These are phyloP conservation scores for Strigops habroptila DNA, from an alignment of 2,113 vertebrate species.

Conservation along the genomic window DNA sequence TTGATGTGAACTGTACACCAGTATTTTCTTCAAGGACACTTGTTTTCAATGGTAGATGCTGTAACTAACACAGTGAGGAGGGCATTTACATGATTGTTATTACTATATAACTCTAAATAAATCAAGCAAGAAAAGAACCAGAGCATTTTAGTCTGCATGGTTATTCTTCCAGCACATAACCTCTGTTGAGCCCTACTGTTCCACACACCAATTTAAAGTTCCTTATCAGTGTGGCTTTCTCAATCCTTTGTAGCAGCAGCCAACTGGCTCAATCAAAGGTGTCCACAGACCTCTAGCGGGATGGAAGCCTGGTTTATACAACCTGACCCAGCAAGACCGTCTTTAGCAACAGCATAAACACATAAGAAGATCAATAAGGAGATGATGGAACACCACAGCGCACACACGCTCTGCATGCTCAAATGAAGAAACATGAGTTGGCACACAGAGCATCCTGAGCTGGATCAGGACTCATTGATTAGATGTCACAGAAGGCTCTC, in stretches of 20 bases:
- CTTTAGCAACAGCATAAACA: background rate
- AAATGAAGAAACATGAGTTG: background rate
- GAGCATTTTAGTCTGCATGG: background rate
- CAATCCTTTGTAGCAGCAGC: background rate
- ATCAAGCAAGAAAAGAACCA: background rate
- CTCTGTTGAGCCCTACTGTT: accelerated
- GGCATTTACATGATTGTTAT: background rate
- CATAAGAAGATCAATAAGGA: background rate
- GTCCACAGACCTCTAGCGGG: background rate
- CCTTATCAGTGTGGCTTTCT: background rate
- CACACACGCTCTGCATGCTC: background rate
- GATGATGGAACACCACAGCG: background rate
- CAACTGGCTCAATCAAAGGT: background rate
- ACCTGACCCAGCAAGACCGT: background rate
- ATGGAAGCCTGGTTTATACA: background rate
- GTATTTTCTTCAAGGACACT: background rate
- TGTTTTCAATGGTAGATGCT: background rate
- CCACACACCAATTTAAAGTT: background rate
- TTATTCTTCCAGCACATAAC: background rate
- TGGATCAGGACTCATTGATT: background rate
- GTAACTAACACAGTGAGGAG: background rate
- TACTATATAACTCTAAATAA: background rate
- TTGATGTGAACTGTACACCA: background rate
- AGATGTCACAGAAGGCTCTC: background rate
- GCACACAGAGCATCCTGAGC: background rate